Evolutionary conservation across 2,797 vertebrate species (phyloP).

Genomic region (Acomys russatus): DNA sequence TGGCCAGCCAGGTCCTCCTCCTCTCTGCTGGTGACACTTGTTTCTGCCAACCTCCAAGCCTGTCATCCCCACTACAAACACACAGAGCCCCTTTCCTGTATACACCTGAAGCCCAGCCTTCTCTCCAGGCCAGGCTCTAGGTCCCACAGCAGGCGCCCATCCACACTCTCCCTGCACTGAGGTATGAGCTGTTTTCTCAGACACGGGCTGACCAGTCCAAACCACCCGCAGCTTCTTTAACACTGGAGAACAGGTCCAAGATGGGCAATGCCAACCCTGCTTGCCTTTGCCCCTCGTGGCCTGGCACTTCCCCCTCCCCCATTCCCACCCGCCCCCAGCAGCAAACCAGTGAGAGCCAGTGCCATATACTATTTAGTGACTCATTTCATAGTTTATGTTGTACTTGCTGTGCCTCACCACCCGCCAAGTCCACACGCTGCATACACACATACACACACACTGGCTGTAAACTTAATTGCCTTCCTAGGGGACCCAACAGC

Average conservation of each 20-base stretch:
- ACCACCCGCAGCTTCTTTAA: background rate
- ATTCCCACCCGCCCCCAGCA: background rate
- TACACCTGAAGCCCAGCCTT: background rate
- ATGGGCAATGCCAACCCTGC: background rate
- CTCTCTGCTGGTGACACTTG: too few species aligned
- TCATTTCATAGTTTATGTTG: background rate
- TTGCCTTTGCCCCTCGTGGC: background rate
- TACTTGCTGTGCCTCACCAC: background rate
- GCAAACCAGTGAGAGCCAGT: background rate
- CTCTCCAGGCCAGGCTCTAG: background rate
- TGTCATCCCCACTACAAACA: background rate
- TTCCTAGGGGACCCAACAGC: constrained; percentile 65
- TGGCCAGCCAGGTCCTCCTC: background rate
- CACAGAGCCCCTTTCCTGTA: background rate
- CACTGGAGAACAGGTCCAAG: background rate
- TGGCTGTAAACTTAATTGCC: constrained; percentile 67
- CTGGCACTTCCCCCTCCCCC: background rate
- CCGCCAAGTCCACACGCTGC: background rate
- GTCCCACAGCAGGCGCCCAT: background rate
- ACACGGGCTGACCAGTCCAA: background rate
- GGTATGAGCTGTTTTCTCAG: background rate
- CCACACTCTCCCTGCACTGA: background rate
- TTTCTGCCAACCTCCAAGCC: background rate
- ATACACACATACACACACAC: background rate
- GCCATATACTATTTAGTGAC: constrained; percentile 13